Evolutionary conservation across 2,888 invertebrate genomes (phyloP).

Genomic region (Junonia oenone): DNA sequence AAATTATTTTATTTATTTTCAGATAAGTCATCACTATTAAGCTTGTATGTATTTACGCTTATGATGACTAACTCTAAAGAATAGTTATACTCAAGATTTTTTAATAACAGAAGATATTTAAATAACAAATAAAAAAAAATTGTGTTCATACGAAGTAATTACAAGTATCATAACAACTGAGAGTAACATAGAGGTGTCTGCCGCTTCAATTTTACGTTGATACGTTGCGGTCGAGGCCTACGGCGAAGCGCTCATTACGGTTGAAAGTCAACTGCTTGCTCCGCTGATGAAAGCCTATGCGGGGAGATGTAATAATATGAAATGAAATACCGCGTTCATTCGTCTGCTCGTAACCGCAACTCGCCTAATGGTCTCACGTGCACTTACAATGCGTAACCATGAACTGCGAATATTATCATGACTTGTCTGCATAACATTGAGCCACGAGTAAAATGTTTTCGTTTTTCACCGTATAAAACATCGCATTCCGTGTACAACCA

Average conservation of each 20-base stretch:
- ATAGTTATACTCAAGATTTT: too few species aligned
- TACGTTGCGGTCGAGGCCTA: constrained; percentile 51
- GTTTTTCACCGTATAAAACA: background rate
- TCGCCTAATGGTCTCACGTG: constrained; percentile 42
- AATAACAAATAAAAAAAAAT: constrained; percentile 9
- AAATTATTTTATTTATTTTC: constrained; percentile 64
- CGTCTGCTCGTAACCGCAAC: constrained; percentile 58
- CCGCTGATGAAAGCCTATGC: constrained; percentile 29
- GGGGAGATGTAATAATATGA: constrained; percentile 56
- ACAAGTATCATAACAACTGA: constrained; percentile 14
- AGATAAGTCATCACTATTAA: constrained; percentile 50
- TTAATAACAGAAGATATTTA: constrained; percentile 3
- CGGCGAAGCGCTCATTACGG: constrained; percentile 54
- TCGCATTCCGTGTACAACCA: background rate
- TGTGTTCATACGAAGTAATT: constrained; percentile 18
- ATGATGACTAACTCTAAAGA: too few species aligned
- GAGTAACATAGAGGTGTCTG: constrained; percentile 25
- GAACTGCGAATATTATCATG: constrained; percentile 51
- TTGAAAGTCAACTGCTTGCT: constrained; percentile 57
- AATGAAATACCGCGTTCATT: constrained; percentile 58
- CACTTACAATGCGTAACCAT: constrained; percentile 50
- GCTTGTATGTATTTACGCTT: too few species aligned
- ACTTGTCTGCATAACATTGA: background rate
- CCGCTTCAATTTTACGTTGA: constrained; percentile 44
- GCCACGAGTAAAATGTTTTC: constrained; percentile 1